phyloP scores from a whole-genome alignment of 2,797 vertebrate species.

The Chloroceryle amazona region DNA sequence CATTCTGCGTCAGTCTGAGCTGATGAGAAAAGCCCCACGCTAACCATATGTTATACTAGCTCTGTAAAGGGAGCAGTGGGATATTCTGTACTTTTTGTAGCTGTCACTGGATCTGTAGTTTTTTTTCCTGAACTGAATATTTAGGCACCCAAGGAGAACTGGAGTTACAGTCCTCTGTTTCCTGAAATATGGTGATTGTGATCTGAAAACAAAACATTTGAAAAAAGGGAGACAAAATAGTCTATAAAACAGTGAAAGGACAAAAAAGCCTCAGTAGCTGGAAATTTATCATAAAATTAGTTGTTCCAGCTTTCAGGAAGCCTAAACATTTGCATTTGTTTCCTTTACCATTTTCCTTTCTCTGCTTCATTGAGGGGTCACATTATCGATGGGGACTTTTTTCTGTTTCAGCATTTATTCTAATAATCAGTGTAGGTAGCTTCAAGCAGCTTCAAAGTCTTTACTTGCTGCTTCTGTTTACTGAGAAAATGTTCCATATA shows the following conservation, averaged over 20 bases:
- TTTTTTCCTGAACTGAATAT: not conserved
- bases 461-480: not conserved
- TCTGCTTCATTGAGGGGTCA: not conserved
- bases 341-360: not conserved
- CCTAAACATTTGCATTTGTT: not conserved
- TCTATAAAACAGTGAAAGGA: not conserved
- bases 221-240: not conserved
- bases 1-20: slow-evolving; percentile 47
- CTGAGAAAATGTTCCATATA: not conserved
- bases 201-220: not conserved
- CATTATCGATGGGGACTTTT: not conserved
- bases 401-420: not conserved
- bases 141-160: not conserved
- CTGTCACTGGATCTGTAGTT: not conserved
- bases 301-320: not conserved
- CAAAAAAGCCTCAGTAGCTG: not conserved
- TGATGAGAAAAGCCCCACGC: slow-evolving; percentile 58
- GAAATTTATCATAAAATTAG: not conserved
- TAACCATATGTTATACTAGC: slow-evolving; percentile 55
- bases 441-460: not conserved
- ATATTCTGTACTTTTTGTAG: not conserved
- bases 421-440: not conserved
- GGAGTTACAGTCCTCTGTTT: not conserved
- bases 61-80: slow-evolving; percentile 18
- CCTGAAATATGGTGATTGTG: not conserved